These are phyloP conservation scores for Trididemnum clinides DNA, from an alignment of 23 tunicate species.

Conservation along the genomic window DNA sequence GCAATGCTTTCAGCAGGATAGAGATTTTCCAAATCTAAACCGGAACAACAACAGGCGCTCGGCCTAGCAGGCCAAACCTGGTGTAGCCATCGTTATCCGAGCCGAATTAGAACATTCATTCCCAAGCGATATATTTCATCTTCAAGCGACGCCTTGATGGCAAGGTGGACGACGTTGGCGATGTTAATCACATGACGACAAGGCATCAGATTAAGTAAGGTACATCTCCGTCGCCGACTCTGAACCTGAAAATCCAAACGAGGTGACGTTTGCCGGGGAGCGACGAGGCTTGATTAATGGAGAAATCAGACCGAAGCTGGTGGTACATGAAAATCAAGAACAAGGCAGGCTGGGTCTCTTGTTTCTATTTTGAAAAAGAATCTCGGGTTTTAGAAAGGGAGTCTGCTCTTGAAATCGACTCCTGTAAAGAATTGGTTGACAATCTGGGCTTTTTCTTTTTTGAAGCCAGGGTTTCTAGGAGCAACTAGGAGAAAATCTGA, in stretches of 20 bases:
- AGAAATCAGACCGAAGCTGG: conserved; percentile 62
- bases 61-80: neutral
- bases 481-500: no score
- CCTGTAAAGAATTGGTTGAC: no score
- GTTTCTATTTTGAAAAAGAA: conserved; percentile 39
- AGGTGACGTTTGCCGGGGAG: conserved; percentile 55
- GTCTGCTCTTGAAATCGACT: no score
- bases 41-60: neutral
- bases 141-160: conserved; percentile 80
- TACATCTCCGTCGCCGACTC: conserved; percentile 58
- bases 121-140: neutral
- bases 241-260: conserved; percentile 25
- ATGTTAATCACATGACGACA: neutral
- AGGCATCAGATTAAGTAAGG: neutral
- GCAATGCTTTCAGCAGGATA: conserved; percentile 32
- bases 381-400: no score
- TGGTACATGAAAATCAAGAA: conserved; percentile 71
- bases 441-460: no score
- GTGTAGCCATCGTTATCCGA: neutral
- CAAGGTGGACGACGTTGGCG: conserved; percentile 40
- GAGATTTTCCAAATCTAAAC: neutral
- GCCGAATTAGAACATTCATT: neutral
- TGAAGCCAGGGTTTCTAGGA: no score
- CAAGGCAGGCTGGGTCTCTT: conserved; percentile 73
- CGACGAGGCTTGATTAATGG: conserved; percentile 32